Conservation (phyloP, 2,113 vertebrate genomes). For the Ctenodactylus gundi region DNA sequence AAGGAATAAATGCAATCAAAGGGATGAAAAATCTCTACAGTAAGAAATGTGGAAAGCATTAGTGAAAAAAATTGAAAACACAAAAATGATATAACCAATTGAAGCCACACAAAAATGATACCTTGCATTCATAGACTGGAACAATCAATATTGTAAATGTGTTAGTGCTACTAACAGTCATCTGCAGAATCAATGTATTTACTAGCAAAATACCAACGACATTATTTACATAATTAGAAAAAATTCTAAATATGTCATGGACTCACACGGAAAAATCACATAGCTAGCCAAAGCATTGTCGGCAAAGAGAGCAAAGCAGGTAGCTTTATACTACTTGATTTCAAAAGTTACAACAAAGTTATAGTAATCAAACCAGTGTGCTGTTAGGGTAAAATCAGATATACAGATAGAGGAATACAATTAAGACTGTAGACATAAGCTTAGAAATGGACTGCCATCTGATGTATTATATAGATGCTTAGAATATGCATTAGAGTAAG, state of each 20-base stretch:
- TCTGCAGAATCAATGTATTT: background rate
- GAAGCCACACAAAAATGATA: background rate
- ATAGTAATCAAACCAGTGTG: background rate
- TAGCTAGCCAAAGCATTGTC: background rate
- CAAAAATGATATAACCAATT: background rate
- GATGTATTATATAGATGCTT: background rate
- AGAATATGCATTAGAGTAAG: background rate
- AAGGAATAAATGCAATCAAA: background rate
- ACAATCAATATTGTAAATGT: background rate
- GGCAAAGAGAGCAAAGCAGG: background rate
- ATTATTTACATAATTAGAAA: background rate
- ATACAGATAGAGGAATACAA: background rate
- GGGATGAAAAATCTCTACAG: background rate
- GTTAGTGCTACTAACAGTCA: background rate
- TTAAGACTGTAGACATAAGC: background rate
- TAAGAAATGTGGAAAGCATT: background rate
- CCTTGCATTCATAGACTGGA: background rate
- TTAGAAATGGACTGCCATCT: background rate
- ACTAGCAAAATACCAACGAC: background rate
- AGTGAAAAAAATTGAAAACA: background rate
- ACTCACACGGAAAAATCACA: background rate
- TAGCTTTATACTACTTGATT: background rate
- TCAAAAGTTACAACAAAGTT: background rate
- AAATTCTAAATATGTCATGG: background rate
- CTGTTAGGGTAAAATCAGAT: background rate